Evolutionary conservation across 1,140 invertebrate species (phyloP).

Genomic region (Zaprionus africanus): DNA sequence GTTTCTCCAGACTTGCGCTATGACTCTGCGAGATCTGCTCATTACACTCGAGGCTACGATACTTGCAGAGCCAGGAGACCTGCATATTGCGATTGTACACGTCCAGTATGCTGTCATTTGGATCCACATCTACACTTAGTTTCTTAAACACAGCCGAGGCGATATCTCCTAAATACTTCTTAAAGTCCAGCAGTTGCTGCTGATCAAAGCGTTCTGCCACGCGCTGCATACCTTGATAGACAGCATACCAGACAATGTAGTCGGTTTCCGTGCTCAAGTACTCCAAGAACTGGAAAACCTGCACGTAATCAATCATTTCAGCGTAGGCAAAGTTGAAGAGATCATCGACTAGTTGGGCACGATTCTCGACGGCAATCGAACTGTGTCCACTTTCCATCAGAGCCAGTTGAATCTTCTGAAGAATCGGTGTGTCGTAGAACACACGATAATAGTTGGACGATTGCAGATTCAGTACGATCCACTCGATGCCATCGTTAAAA

Average conservation of each 20-base stretch:
- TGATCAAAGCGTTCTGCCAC: constrained; percentile 51
- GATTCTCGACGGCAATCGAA: constrained; percentile 88
- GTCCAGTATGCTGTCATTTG: constrained; percentile 57
- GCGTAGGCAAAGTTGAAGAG: constrained; percentile 88
- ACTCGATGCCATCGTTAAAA: constrained; percentile 68
- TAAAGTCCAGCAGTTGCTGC: constrained; percentile 53
- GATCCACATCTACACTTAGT: constrained; percentile 45
- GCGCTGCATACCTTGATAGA: constrained; percentile 56
- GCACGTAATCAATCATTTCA: constrained; percentile 85
- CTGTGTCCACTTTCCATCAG: constrained; percentile 81
- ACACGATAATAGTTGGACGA: constrained; percentile 88
- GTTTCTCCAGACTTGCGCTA: background rate
- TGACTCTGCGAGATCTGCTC: constrained; percentile 49
- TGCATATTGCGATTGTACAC: constrained; percentile 79
- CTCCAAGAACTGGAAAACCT: constrained; percentile 85
- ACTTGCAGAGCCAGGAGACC: constrained; percentile 85
- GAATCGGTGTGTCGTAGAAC: constrained; percentile 86
- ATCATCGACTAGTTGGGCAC: constrained; percentile 92
- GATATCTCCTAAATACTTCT: constrained; percentile 49
- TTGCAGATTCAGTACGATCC: constrained; percentile 85
- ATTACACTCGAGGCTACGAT: constrained; percentile 84
- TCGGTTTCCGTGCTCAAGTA: constrained; percentile 86
- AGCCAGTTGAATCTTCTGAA: constrained; percentile 84
- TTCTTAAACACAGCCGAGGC: constrained; percentile 42
- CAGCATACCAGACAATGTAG: constrained; percentile 86